Base-by-base conservation (phyloP, 2,797 vertebrate species). In the Pseudochaenichthys georgianus region DNA sequence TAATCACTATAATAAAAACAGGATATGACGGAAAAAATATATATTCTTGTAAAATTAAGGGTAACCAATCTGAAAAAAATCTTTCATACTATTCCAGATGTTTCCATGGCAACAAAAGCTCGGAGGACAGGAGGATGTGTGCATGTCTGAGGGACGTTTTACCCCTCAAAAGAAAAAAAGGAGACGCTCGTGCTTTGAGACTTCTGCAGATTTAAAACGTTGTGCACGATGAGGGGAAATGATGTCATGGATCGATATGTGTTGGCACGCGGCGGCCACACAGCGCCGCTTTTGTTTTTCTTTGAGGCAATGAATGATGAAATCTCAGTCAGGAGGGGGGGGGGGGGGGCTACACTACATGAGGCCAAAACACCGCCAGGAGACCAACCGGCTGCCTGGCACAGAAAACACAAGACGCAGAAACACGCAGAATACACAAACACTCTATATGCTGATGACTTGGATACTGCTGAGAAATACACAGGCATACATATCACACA, bases 381-480 rank as follows among this genome's bases (percentile, higher is more conserved):
- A 89, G 73, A 66, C 58, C 1, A 71, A 75, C 73, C 75, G 46
- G 85, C 75, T 16, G 81, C 77, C 72, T 67, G 83, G 80, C 74
- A 68, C 69, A 46, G 64, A 83, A 15, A 68, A 64, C 73, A 61
- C 51, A 62, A 84, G 61, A 74, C 64, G 78, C 73, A 34, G 76
- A 63, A 57, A 83, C 76, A 84, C 80, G 79, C 75, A 64, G 48
- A 79, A 72, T 65, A 90, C 75, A 82, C 54, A 70, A 88, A 89
- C 81, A 91, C 84, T 85, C 83, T 62, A 88, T 48, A 87, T 72
- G 85, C 88, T 87, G 84, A 92, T 83, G 77, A 86, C 78, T 70
- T 77, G 73, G 88, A 91, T 73, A 83, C 83, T 66, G 87, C 87
- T 78, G 80, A 70, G 64, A 78, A 65, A 43, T 59, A 11, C 48